Base-by-base conservation (phyloP, 1,140 invertebrate genomes). In the Zaprionus tsacasi region DNA sequence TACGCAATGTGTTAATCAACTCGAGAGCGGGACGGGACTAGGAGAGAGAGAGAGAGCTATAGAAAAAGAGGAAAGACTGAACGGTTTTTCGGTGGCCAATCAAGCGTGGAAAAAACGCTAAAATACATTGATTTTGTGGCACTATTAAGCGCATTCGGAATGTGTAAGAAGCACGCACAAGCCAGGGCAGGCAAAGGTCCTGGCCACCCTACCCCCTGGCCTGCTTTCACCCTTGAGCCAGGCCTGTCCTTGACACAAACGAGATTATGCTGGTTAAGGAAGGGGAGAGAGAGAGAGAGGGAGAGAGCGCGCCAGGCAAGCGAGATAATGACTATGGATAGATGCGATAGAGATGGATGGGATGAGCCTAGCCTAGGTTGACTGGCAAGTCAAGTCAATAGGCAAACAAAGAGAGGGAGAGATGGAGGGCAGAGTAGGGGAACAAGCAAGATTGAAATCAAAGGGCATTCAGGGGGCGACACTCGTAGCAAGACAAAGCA, bases 91-190 rank as follows among this genome's bases (percentile, higher is more conserved):
- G 40, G 15, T 58, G 70, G 58, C 56, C 65, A 79, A 77, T 77
- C 74, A 76, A 76, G 77, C 77, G 77, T 79, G 68, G 68, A 67
- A 72, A 69, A 72, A 78, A 78, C 72, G 76, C 76, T 79, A 76
- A 79, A 79, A 72, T 76, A 72, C 73, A 76, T 88, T 88, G 83
- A 87, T 88, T 87, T 83, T 87, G 83, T 80, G 80, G 83, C 82
- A 87, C 83, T 88, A 88, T 78, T 78, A 80, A 87, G 55, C 70
- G 66, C 70, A 69, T 70, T 82, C 66, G 15, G 59, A 87, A 88
- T 87, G 83, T 72, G 70, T 78, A 64, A 78, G 65, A 80, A 73
- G 80, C 83, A 87, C 82, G 82, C 83, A 33, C 30, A 35, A 35
- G 33, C 7, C 33, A 79, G 88, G 40, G 40, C 68, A 59, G n/a